Evolutionary conservation across 1,140 invertebrate species (phyloP).

Genomic region (Cyclargus thomasi): DNA sequence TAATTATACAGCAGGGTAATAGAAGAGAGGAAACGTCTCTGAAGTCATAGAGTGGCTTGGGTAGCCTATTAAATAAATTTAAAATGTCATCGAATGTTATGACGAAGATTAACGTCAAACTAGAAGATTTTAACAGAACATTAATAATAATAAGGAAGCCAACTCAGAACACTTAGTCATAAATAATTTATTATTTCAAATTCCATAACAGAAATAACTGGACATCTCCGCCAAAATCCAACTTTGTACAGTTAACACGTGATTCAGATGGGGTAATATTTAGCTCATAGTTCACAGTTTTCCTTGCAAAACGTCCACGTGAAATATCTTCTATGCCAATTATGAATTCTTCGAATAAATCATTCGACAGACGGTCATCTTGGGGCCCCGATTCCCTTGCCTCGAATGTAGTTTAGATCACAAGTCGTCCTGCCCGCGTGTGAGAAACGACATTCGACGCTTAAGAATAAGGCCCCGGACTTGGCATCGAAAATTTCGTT

Average conservation of each 20-base stretch:
- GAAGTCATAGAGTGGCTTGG: too few species aligned
- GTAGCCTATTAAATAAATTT: too few species aligned
- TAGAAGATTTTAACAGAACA: neutral
- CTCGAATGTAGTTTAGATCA: too few species aligned
- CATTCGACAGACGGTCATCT: constrained; percentile 20
- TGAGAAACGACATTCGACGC: too few species aligned
- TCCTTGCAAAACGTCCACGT: constrained; percentile 39
- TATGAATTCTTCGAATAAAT: constrained; percentile 41
- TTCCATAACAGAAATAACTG: constrained; percentile 13
- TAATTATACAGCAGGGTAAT: too few species aligned
- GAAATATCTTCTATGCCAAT: constrained; percentile 42
- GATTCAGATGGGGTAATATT: constrained; percentile 59
- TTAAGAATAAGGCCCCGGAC: neutral
- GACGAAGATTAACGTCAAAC: neutral
- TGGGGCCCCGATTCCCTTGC: neutral
- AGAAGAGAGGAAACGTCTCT: too few species aligned
- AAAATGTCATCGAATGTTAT: too few species aligned
- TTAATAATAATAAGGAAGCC: constrained; percentile 1
- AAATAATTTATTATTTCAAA: constrained; percentile 10
- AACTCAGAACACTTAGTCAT: constrained; percentile 6
- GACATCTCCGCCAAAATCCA: constrained; percentile 13
- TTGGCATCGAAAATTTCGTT: constrained; percentile 24
- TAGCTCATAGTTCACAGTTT: constrained; percentile 47
- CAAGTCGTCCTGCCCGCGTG: too few species aligned
- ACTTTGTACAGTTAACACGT: constrained; percentile 24